Conservation (phyloP, 2,113 vertebrate species). For the Neolamprologus sp. region DNA sequence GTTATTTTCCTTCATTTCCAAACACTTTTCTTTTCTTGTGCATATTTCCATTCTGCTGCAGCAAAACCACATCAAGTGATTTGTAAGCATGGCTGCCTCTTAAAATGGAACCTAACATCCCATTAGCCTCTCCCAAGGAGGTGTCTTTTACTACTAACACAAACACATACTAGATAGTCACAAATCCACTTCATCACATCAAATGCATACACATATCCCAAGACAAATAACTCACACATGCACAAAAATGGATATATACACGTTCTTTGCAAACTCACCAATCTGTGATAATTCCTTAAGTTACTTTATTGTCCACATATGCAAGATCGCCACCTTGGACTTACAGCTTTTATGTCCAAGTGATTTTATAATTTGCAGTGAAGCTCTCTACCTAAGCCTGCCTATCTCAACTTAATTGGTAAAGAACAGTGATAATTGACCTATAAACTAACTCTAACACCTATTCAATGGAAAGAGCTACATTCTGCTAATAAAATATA, state of each 20-base stretch:
- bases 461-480: slow-evolving; percentile 52
- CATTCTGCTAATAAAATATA: not conserved
- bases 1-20: not conserved
- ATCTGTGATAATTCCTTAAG: not conserved
- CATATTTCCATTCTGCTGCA: slow-evolving; percentile 18
- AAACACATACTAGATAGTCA: not conserved
- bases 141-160: not conserved
- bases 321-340: not conserved
- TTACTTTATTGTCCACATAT: not conserved
- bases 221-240: not conserved
- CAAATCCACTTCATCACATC: not conserved
- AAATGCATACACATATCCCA: not conserved
- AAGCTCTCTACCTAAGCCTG: not conserved
- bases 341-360: not conserved
- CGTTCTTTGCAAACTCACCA: not conserved
- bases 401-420: slow-evolving; percentile 55
- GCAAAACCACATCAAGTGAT: slow-evolving; percentile 43
- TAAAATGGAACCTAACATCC: slow-evolving; percentile 47
- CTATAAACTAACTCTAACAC: slow-evolving; percentile 57
- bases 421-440: slow-evolving; percentile 43
- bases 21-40: not conserved
- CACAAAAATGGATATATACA: not conserved
- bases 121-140: slow-evolving; percentile 3
- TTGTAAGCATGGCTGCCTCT: slow-evolving; percentile 45
- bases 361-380: slow-evolving; percentile 28